Evolutionary conservation across 2,888 invertebrate genomes (phyloP).

Genomic region (Cheilosia impressa): DNA sequence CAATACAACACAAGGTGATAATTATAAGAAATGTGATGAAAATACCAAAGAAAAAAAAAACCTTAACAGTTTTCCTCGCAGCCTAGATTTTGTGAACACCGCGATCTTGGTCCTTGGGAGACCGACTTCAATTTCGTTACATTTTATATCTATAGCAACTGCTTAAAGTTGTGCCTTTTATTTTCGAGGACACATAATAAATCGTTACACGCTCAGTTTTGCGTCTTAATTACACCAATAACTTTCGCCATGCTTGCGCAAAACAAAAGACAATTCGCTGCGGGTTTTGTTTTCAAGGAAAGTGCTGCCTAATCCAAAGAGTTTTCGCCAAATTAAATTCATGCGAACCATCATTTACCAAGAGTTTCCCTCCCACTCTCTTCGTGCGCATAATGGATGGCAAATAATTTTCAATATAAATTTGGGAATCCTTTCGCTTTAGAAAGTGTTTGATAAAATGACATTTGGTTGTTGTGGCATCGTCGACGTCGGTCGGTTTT

Average conservation of each 20-base stretch:
- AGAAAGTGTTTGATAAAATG: constrained; percentile 60
- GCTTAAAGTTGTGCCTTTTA: constrained; percentile 5
- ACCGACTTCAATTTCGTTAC: neutral
- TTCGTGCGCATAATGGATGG: constrained; percentile 52
- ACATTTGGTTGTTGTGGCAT: constrained; percentile 28
- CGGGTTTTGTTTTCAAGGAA: neutral
- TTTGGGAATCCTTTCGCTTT: constrained; percentile 66
- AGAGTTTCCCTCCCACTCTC: constrained; percentile 1
- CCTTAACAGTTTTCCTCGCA: constrained; percentile 5
- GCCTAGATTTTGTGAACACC: neutral
- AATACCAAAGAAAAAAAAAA: constrained; percentile 4
- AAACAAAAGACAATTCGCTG: constrained; percentile 8
- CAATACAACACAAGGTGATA: constrained; percentile 27
- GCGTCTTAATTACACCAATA: constrained; percentile 65
- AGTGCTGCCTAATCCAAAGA: constrained; percentile 58
- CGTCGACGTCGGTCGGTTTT: neutral
- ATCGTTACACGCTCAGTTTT: constrained; percentile 47
- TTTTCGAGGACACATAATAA: constrained; percentile 41
- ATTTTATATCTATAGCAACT: neutral
- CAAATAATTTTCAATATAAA: constrained; percentile 71
- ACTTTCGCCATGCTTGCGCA: constrained; percentile 29
- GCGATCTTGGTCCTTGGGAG: constrained; percentile 24
- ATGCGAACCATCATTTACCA: constrained; percentile 62
- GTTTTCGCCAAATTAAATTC: constrained; percentile 74
- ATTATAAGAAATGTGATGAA: constrained; percentile 35